Evolutionary conservation across 2,888 invertebrate species (phyloP).

Genomic region (Cremastinae sp.): DNA sequence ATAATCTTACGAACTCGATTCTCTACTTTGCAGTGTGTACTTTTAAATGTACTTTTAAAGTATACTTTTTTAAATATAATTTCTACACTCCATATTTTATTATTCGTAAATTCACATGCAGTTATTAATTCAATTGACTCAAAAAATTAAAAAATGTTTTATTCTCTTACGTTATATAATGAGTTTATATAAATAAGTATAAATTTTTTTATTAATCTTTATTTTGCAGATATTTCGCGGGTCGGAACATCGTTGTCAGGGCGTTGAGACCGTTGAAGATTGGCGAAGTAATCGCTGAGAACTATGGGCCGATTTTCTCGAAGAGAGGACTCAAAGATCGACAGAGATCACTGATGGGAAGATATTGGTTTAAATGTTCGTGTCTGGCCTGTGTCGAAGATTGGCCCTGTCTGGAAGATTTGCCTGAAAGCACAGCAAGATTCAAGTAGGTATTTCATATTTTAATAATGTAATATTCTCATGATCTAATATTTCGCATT

Average conservation of each 20-base stretch:
- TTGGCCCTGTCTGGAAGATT: conserved; percentile 87
- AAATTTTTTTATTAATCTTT: neutral
- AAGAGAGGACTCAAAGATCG: conserved; percentile 83
- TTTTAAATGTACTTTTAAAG: neutral
- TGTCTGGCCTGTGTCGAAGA: conserved; percentile 88
- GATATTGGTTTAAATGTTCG: conserved; percentile 90
- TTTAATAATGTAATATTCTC: neutral
- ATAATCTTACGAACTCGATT: too few relatives aligned
- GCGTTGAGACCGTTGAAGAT: conserved; percentile 85
- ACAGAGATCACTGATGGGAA: conserved; percentile 84
- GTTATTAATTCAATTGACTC: too few relatives aligned
- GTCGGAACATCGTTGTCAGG: conserved; percentile 87
- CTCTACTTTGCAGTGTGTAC: neutral
- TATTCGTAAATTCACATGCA: too few relatives aligned
- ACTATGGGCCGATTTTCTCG: conserved; percentile 91
- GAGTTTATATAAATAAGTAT: too few relatives aligned
- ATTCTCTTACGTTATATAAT: too few relatives aligned
- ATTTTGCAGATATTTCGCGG: conserved; percentile 86
- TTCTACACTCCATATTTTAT: too few relatives aligned
- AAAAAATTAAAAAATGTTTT: too few relatives aligned
- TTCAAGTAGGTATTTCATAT: conserved; percentile 74
- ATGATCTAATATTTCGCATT: too few relatives aligned
- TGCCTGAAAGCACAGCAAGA: conserved; percentile 80
- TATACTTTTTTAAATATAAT: neutral
- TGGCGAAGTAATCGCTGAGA: conserved; percentile 89